Percentiles rank a stretch among this genome's conserved stretches.
These are phyloP conservation scores for Trissolcus brochymenae DNA, from an alignment of 2,888 invertebrate species.

Conservation along the genomic window DNA sequence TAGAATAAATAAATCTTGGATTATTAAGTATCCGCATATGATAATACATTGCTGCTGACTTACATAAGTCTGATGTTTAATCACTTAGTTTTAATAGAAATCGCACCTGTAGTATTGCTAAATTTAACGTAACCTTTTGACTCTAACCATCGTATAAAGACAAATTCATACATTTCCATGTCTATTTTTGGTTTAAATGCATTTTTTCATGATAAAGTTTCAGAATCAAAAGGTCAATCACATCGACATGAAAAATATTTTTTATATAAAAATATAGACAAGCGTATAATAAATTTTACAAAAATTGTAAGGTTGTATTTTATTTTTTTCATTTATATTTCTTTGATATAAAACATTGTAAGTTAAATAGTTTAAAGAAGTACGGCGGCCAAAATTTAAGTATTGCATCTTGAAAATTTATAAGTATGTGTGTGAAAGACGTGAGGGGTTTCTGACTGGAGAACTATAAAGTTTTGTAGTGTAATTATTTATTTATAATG, in stretches of 20 bases:
- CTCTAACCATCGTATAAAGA: too few relatives aligned
- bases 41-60: not conserved
- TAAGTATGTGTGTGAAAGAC: constrained; percentile 6
- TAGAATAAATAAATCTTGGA: constrained; percentile 9
- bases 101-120: constrained; percentile 15
- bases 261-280: too few relatives aligned
- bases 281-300: too few relatives aligned
- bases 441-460: not conserved
- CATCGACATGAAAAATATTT: too few relatives aligned
- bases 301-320: too few relatives aligned
- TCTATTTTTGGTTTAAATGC: too few relatives aligned
- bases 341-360: not conserved
- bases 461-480: not conserved
- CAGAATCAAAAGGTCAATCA: too few relatives aligned
- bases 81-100: constrained; percentile 2
- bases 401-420: constrained; percentile 26
- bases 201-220: too few relatives aligned
- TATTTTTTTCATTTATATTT: too few relatives aligned
- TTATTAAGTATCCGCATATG: constrained; percentile 11
- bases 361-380: constrained; percentile 7
- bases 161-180: too few relatives aligned
- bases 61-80: not conserved
- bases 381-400: constrained; percentile 32
- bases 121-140: not conserved
- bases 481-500: too few relatives aligned